Percentiles rank a stretch among this genome's conserved stretches.
These are phyloP conservation scores for Panzeria rudis DNA, from an alignment of 2,888 invertebrate genomes.

Conservation along the genomic window DNA sequence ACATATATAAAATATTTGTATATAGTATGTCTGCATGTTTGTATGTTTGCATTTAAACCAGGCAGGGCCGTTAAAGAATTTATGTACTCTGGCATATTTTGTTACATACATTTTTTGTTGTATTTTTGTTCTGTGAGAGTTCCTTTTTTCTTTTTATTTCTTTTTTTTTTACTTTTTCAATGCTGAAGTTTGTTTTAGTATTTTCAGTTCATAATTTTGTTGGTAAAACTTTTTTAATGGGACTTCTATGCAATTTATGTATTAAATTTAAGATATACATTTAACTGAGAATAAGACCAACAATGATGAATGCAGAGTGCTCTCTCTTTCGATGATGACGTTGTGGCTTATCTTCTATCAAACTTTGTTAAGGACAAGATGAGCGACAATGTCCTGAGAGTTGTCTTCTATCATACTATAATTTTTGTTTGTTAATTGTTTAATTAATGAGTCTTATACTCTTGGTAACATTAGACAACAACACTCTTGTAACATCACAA, in stretches of 20 bases:
- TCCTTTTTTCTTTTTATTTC: neutral
- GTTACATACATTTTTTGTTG: slow-evolving; percentile 14
- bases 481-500: too few species aligned
- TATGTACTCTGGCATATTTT: slow-evolving; percentile 53
- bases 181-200: neutral
- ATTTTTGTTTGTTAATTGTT: too few species aligned
- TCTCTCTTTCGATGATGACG: too few species aligned
- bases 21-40: neutral
- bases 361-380: too few species aligned
- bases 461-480: too few species aligned
- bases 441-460: too few species aligned
- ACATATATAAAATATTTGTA: neutral
- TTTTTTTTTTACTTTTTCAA: neutral
- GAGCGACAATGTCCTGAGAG: too few species aligned
- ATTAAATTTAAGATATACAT: neutral
- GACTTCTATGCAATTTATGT: neutral
- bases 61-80: slow-evolving; percentile 56
- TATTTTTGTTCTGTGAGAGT: slow-evolving; percentile 13
- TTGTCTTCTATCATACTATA: too few species aligned
- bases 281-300: too few species aligned
- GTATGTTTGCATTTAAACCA: slow-evolving; percentile 13
- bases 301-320: too few species aligned
- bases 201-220: slow-evolving; percentile 45
- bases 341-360: too few species aligned
- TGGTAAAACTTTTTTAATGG: neutral